phyloP scores from a whole-genome alignment of 92 coral and sea anemone genomes.

The Desmophyllum pertusum region DNA sequence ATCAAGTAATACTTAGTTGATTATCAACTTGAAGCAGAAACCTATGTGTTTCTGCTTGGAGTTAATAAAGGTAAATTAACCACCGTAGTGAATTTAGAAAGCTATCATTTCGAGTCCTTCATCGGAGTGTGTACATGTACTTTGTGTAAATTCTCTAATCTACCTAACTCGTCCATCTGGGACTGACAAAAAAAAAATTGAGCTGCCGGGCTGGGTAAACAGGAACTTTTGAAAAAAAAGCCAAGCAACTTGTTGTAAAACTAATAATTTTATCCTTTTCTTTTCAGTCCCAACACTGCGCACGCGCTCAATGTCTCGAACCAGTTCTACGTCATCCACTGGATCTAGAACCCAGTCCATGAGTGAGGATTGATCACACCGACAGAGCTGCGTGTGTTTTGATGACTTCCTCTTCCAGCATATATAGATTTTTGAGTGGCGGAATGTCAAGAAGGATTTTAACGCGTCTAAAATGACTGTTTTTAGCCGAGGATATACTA shows the following conservation, averaged over 20 bases:
- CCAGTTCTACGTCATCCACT: slow-evolving; percentile 81
- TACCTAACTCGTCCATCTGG: too few species aligned
- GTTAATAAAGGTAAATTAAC: too few species aligned
- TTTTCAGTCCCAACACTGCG: slow-evolving; percentile 97
- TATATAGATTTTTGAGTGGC: slow-evolving; percentile 17
- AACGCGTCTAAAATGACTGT: not conserved
- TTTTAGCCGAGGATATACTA: slow-evolving; percentile 23
- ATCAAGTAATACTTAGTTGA: too few species aligned
- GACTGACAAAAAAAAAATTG: too few species aligned
- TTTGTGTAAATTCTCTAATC: too few species aligned
- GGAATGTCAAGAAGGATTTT: slow-evolving; percentile 16
- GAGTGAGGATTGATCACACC: slow-evolving; percentile 60
- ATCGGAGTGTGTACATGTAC: too few species aligned
- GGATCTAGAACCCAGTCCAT: slow-evolving; percentile 72
- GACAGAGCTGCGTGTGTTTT: not conserved
- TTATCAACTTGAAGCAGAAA: too few species aligned
- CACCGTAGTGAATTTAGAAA: too few species aligned
- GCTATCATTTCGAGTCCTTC: too few species aligned
- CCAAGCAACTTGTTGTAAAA: not conserved
- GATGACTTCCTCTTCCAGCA: slow-evolving; percentile 15
- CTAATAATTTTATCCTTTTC: not conserved
- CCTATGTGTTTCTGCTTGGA: too few species aligned
- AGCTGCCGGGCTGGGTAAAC: not conserved
- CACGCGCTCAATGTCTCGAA: slow-evolving; percentile 98
- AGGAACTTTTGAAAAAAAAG: not conserved